A percentile compares a stretch with the other conserved stretches of the same genome.
These are phyloP conservation scores for Bubo scandiacus DNA, from an alignment of 2,113 vertebrate species.

Conservation along the genomic window DNA sequence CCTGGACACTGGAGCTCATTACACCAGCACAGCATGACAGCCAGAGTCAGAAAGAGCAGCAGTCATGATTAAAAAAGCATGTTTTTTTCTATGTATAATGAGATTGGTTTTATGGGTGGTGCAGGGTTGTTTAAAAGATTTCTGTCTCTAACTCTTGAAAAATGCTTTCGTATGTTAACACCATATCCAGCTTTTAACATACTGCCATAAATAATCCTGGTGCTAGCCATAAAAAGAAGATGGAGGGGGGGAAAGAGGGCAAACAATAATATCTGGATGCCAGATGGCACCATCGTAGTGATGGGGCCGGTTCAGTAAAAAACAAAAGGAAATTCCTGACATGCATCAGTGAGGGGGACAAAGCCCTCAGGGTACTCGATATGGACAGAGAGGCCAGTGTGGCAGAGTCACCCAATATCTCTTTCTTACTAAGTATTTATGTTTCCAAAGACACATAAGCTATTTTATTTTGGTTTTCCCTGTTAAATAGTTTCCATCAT, in stretches of 20 bases:
- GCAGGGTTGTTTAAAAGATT: neutral
- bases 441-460: neutral
- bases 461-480: neutral
- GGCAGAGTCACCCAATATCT: neutral
- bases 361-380: slow-evolving; percentile 14
- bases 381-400: neutral
- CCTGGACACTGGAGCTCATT: neutral
- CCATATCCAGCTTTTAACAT: slow-evolving; percentile 25
- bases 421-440: neutral
- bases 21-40: neutral
- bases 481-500: neutral
- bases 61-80: neutral
- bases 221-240: neutral
- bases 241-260: neutral
- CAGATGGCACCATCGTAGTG: slow-evolving; percentile 75
- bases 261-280: slow-evolving; percentile 79
- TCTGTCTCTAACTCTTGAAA: slow-evolving; percentile 2
- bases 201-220: slow-evolving; percentile 71
- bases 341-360: neutral
- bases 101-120: neutral
- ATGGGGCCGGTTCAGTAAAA: slow-evolving; percentile 56
- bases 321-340: slow-evolving; percentile 73
- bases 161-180: slow-evolving; percentile 21
- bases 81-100: neutral
- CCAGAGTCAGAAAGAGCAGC: neutral